phyloP scores from a whole-genome alignment of 2,888 invertebrate genomes.

The Hipparchia sbordonii region DNA sequence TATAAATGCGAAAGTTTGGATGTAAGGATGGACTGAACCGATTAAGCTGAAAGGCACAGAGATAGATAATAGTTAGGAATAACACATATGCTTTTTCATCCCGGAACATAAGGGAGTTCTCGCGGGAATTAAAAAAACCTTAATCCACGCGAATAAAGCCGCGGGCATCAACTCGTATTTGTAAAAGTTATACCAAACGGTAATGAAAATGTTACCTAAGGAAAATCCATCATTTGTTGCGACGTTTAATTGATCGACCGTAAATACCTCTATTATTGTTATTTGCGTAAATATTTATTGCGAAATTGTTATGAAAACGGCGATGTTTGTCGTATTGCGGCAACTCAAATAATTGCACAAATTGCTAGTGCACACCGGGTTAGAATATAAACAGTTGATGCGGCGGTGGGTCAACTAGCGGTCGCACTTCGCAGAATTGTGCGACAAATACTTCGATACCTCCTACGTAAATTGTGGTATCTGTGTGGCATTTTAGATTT shows the following conservation, averaged over 20 bases:
- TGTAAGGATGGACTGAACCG: no score
- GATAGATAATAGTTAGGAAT: no score
- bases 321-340: slow-evolving; percentile 38
- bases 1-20: no score
- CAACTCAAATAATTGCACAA: slow-evolving; percentile 61
- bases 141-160: no score
- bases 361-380: slow-evolving; percentile 59
- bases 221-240: not conserved
- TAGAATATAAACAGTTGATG: slow-evolving; percentile 47
- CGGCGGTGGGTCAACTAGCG: slow-evolving; percentile 34
- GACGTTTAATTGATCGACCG: not conserved
- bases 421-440: slow-evolving; percentile 24
- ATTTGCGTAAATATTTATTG: slow-evolving; percentile 26
- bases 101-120: no score
- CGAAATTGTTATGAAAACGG: slow-evolving; percentile 33
- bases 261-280: slow-evolving; percentile 8
- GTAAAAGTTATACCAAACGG: no score
- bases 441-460: slow-evolving; percentile 26
- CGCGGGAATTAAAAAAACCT: no score
- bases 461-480: no score
- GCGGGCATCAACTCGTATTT: no score
- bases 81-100: no score
- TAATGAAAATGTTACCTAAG: not conserved
- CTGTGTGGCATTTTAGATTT: no score
- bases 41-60: no score